Evolutionary conservation across 2,797 vertebrate genomes (phyloP).

Genomic region (Cirrhinus molitorella): DNA sequence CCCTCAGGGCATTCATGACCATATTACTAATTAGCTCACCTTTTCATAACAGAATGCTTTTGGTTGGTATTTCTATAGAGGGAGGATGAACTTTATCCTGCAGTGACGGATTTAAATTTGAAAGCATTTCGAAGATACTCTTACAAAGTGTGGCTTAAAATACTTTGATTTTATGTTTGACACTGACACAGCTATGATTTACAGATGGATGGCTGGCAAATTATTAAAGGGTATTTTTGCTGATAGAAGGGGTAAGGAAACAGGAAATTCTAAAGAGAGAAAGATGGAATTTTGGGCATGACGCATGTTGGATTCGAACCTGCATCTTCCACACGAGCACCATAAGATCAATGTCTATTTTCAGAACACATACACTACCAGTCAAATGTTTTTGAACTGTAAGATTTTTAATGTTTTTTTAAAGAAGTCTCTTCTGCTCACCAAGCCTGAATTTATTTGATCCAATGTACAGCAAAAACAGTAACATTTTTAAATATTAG

Average conservation of each 20-base stretch:
- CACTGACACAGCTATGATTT: neutral
- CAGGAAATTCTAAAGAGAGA: neutral
- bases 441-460: no score
- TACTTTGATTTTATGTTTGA: neutral
- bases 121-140: neutral
- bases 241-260: neutral
- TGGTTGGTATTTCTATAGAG: slow-evolving; percentile 5
- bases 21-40: slow-evolving; percentile 44
- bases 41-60: slow-evolving; percentile 68
- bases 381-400: no score
- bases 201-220: neutral
- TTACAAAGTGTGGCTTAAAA: neutral
- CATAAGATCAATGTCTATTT: neutral
- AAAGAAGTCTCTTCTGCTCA: no score
- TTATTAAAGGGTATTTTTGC: neutral
- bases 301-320: neutral
- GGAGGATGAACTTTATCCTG: neutral
- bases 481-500: no score
- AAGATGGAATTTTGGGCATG: neutral
- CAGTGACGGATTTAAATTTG: neutral
- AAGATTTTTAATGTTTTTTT: no score
- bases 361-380: neutral
- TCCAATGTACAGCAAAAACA: no score
- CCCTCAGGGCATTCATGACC: slow-evolving; percentile 68
- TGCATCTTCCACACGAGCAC: neutral